Conservation (phyloP, 2,888 invertebrate species). For the Petrolisthes manimaculis region DNA sequence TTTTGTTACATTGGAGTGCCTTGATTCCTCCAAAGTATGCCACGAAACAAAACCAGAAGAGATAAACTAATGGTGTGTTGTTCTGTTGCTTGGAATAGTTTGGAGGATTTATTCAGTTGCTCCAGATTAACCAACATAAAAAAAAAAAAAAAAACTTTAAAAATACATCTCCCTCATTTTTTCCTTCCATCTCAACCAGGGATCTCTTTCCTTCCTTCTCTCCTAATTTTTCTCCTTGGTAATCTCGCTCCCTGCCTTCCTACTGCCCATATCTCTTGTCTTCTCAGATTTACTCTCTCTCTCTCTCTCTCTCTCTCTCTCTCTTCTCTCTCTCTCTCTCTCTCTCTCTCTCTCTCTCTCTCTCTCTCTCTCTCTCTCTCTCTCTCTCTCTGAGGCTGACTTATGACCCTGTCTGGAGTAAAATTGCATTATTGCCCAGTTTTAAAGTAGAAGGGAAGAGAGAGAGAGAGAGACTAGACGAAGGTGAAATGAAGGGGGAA, state of each 20-base stretch:
- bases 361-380: background rate
- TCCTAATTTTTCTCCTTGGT: background rate
- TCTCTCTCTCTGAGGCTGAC: background rate
- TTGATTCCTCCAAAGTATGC: too few relatives aligned
- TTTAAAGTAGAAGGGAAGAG: constrained; percentile 16
- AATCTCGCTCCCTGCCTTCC: background rate
- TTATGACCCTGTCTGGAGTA: background rate
- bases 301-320: constrained; percentile 3
- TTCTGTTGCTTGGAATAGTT: too few relatives aligned
- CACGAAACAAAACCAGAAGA: too few relatives aligned
- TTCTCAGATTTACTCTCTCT: background rate
- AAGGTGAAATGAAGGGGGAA: background rate
- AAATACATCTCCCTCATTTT: background rate
- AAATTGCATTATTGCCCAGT: background rate
- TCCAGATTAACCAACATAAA: too few relatives aligned
- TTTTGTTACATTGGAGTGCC: too few relatives aligned
- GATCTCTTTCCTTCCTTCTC: background rate
- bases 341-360: background rate
- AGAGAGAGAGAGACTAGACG: constrained; percentile 15
- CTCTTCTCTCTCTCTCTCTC: constrained; percentile 1
- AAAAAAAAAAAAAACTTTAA: background rate
- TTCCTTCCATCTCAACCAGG: background rate
- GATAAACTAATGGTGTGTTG: too few relatives aligned
- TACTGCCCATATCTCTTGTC: background rate
- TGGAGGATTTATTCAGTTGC: too few relatives aligned